A percentile compares a stretch with the other conserved stretches of the same genome.
phyloP scores from a whole-genome alignment of 2,888 invertebrate species.

The Polylopha cassiicola region DNA sequence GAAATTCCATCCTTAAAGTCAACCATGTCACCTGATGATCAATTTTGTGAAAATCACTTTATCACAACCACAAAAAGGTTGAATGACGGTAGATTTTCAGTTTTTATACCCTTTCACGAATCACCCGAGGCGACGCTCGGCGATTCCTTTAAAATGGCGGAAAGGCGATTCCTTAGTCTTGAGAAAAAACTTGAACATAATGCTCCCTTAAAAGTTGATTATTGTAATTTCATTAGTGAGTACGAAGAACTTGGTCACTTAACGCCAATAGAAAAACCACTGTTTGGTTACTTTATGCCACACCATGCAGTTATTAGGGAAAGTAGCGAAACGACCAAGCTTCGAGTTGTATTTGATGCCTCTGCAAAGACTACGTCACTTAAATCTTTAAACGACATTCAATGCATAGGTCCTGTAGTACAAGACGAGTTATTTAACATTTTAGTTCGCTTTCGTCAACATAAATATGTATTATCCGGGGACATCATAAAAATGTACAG shows the following conservation, averaged over 20 bases:
- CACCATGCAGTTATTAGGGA: neutral
- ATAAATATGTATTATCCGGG: constrained; percentile 15
- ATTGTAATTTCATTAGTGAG: neutral
- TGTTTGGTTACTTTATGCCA: neutral
- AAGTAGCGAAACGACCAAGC: neutral
- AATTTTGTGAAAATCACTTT: constrained; percentile 11
- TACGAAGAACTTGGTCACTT: constrained; percentile 2
- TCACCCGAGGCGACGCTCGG: constrained; percentile 1
- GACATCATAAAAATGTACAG: constrained; percentile 22
- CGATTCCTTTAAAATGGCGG: neutral
- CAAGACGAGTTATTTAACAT: constrained; percentile 22
- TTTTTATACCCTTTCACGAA: constrained; percentile 1
- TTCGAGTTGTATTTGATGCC: neutral
- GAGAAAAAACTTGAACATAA: neutral
- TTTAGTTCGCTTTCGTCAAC: constrained; percentile 14
- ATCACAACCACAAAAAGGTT: neutral
- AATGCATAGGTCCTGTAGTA: constrained; percentile 17
- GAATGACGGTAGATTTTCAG: constrained; percentile 1
- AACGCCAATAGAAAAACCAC: neutral
- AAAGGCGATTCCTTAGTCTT: constrained; percentile 1
- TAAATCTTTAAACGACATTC: constrained; percentile 19
- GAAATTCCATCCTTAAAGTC: constrained; percentile 8
- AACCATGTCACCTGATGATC: constrained; percentile 7
- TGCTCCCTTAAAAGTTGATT: neutral
- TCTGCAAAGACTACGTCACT: constrained; percentile 8